Percentiles rank a stretch among this genome's conserved stretches.
Evolutionary conservation across 2,888 invertebrate species (phyloP).

Genomic region (Macroteleia sp.): DNA sequence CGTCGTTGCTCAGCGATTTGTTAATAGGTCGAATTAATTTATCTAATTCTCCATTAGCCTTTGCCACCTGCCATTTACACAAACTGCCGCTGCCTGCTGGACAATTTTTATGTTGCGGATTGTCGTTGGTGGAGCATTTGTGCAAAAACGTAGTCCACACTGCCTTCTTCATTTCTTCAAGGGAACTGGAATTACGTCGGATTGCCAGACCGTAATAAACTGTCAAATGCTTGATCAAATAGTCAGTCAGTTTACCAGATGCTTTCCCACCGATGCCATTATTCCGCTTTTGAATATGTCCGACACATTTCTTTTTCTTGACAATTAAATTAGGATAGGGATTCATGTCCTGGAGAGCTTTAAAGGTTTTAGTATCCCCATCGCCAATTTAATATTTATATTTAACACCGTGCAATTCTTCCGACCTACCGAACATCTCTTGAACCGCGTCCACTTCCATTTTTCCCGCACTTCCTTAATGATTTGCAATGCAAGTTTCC

Average conservation of each 20-base stretch:
- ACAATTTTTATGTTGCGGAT: conserved; percentile 23
- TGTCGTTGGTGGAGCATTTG: conserved; percentile 59
- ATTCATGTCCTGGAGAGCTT: background rate
- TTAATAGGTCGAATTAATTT: no score
- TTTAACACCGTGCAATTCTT: conserved; percentile 19
- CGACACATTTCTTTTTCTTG: conserved; percentile 22
- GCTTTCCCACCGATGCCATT: conserved; percentile 54
- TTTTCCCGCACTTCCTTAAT: conserved; percentile 39
- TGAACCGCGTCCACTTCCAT: conserved; percentile 23
- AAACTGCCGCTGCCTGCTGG: background rate
- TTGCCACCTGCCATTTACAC: background rate
- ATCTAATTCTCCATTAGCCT: no score
- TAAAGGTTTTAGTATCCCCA: background rate
- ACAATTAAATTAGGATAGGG: background rate
- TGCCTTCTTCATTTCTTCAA: conserved; percentile 65
- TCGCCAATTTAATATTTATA: conserved; percentile 30
- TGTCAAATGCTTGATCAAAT: conserved; percentile 57
- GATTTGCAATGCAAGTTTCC: conserved; percentile 26
- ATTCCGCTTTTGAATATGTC: conserved; percentile 33
- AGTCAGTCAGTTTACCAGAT: conserved; percentile 61
- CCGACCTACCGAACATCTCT: conserved; percentile 14
- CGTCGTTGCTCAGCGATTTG: no score
- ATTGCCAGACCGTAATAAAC: conserved; percentile 66
- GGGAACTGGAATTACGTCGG: conserved; percentile 48
- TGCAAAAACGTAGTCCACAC: conserved; percentile 69